Evolutionary conservation across 2,888 invertebrate species (phyloP), one percentile per base, ranked within the genome.

Genomic region (Drosophila meridionalis): DNA sequence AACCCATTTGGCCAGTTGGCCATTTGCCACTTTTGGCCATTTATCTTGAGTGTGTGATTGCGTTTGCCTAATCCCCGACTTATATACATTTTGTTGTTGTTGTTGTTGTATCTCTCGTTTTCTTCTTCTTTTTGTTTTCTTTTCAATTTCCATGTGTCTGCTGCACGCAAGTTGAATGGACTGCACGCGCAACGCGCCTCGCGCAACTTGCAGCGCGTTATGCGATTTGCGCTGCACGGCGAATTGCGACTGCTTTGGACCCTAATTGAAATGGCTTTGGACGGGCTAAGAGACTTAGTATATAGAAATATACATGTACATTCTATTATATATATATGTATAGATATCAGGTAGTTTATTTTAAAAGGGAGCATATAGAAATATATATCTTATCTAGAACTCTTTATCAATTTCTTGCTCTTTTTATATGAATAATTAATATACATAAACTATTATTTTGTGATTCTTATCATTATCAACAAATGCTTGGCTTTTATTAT

Each of bases 151-250:
- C 8, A 36, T 26, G 14, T 56, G 48, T 43, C 38, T 63, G 20
- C 45, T 9, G 43, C 36, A 57, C 56, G 30, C 43, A 43, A 53
- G 76, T 75, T 75, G 76, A 75, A 69, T 69, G 69, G 9, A 64
- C 68, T 36, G 56, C 67, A 60, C 11, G 53, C 28, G 53, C 50
- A 48, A 40, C 36, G 42, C n/a, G 55, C 55, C 14, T 9, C 28
- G 45, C n/a, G 26, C 32, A 43, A 26, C 34, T 14, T n/a, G 30
- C 34, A 45, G 36, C 2, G 43, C n/a, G 43, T 56, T 32, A 36
- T 52, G 61, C 61, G 53, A 62, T 4, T 65, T 48, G n/a, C 47
- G 38, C 38, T 48, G 53, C 53, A 47, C 38, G 26, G 38, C 38
- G 26, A 40, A 36, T 45, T 61, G 43, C 26, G 53, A 8, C 50